These are phyloP conservation scores for Eulemur mongoz DNA, from an alignment of 2,797 vertebrate species.

Conservation along the genomic window DNA sequence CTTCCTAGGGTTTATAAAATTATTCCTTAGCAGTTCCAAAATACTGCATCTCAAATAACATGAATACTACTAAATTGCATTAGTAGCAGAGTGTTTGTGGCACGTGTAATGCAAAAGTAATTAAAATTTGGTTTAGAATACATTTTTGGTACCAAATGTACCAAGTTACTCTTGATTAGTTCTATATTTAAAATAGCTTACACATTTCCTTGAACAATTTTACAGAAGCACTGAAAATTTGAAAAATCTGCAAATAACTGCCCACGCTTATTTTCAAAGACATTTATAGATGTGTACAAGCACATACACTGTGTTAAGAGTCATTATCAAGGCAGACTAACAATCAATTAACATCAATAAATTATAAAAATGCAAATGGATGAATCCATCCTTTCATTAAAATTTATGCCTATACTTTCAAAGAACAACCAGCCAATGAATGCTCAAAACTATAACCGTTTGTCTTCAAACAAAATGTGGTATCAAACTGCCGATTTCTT, in stretches of 20 bases:
- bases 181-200: neutral
- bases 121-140: neutral
- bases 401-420: neutral
- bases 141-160: neutral
- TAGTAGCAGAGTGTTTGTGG: neutral
- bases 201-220: neutral
- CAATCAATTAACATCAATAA: neutral
- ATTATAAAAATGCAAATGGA: neutral
- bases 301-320: neutral
- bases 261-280: neutral
- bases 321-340: neutral
- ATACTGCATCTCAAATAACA: neutral
- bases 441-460: neutral
- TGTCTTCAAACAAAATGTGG: neutral
- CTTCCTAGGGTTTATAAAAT: constrained; percentile 12
- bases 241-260: neutral
- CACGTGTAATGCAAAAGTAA: neutral
- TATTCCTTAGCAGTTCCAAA: neutral
- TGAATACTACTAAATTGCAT: neutral
- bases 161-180: neutral
- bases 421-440: neutral
- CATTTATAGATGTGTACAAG: neutral
- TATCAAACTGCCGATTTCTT: neutral
- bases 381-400: neutral
- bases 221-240: neutral